These are phyloP conservation scores for Australoheros facetus DNA, from an alignment of 2,797 vertebrate genomes.

Conservation along the genomic window DNA sequence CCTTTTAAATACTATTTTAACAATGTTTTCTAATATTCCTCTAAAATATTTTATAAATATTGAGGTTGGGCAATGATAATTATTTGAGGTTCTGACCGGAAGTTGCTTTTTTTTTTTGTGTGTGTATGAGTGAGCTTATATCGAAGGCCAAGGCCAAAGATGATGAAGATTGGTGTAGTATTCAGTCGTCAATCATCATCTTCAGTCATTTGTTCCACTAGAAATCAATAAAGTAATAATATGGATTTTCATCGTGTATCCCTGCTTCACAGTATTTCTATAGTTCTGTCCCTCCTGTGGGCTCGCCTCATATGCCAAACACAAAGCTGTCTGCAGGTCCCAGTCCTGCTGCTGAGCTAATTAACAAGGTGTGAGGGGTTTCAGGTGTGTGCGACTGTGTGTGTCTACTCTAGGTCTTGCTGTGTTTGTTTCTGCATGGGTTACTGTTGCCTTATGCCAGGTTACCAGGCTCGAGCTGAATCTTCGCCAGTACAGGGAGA, in stretches of 20 bases:
- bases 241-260: neutral
- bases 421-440: conserved; percentile 21
- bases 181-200: neutral
- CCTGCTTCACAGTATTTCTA: neutral
- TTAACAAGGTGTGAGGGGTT: conserved; percentile 64
- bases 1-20: neutral
- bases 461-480: conserved; percentile 42
- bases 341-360: conserved; percentile 64
- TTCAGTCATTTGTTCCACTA: neutral
- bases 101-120: neutral
- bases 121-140: neutral
- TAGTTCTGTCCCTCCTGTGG: neutral
- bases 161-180: neutral
- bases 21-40: neutral
- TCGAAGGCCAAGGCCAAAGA: neutral
- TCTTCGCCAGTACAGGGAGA: conserved; percentile 44
- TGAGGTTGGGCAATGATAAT: neutral
- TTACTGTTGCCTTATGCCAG: conserved; percentile 39
- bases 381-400: neutral
- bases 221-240: neutral
- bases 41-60: neutral
- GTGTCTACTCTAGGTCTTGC: neutral
- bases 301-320: conserved; percentile 38
- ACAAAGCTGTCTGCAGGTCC: conserved; percentile 35
- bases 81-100: neutral